These are phyloP conservation scores for Danio aesculapii DNA, from an alignment of 2,797 vertebrate genomes.

Conservation along the genomic window DNA sequence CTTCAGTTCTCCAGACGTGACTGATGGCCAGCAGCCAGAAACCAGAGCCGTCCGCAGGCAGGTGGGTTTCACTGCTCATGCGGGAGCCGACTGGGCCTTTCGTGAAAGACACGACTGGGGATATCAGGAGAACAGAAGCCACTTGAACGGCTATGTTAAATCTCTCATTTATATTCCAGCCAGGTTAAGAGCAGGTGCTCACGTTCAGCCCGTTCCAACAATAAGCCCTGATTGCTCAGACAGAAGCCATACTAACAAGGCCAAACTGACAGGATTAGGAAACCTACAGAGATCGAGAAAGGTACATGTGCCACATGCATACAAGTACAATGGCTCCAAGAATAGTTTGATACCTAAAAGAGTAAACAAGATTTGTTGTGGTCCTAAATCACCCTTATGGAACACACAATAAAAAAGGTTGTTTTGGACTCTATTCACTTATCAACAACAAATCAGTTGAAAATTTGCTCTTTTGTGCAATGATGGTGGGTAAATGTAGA, in stretches of 20 bases:
- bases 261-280: conserved; percentile 25
- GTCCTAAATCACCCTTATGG: neutral
- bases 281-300: neutral
- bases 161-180: conserved; percentile 83
- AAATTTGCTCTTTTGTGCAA: too few species aligned
- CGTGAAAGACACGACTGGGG: conserved; percentile 47
- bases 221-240: conserved; percentile 77
- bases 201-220: conserved; percentile 74
- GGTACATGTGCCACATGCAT: neutral
- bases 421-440: too few species aligned
- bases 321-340: neutral
- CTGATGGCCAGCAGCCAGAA: conserved; percentile 19
- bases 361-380: neutral
- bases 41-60: conserved; percentile 7
- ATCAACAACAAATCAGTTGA: too few species aligned
- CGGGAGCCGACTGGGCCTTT: conserved; percentile 31
- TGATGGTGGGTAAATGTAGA: too few species aligned
- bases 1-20: neutral
- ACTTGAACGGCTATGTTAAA: conserved; percentile 81
- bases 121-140: conserved; percentile 76
- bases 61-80: conserved; percentile 25
- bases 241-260: conserved; percentile 51
- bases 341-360: neutral
- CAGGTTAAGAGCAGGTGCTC: conserved; percentile 74
- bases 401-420: neutral